These are phyloP conservation scores for Synanceia verrucosa DNA, from an alignment of 2,797 vertebrate species.

Conservation along the genomic window DNA sequence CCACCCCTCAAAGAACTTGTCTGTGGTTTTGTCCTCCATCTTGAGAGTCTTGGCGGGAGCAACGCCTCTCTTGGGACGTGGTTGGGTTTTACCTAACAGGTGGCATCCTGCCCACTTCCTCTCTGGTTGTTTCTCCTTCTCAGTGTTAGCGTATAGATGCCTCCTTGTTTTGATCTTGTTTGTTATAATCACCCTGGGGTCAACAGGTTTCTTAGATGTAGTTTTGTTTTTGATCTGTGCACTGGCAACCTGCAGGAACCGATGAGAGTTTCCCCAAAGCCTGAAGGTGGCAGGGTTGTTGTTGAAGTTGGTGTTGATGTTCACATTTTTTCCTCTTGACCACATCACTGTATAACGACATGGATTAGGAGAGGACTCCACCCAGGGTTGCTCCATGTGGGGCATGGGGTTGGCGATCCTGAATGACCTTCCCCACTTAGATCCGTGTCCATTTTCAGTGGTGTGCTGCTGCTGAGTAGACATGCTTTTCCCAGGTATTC, in stretches of 20 bases:
- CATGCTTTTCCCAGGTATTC: neutral
- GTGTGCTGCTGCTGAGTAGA: constrained; percentile 13
- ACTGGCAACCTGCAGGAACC: constrained; percentile 45
- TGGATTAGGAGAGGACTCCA: constrained; percentile 37
- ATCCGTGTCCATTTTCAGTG: constrained; percentile 25
- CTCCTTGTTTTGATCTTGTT: constrained; percentile 13
- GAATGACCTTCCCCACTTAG: constrained; percentile 68
- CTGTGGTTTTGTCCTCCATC: neutral
- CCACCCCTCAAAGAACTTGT: constrained; percentile 57
- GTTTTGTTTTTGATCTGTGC: neutral
- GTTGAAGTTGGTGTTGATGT: constrained; percentile 20
- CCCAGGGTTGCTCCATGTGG: constrained; percentile 47
- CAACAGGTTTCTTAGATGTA: neutral
- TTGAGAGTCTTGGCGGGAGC: neutral
- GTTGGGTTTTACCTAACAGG: constrained; percentile 65
- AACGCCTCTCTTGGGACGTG: constrained; percentile 43
- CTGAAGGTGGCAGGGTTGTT: constrained; percentile 13
- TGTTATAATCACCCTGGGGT: constrained; percentile 35
- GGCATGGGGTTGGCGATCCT: constrained; percentile 70
- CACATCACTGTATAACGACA: constrained; percentile 41
- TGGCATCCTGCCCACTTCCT: constrained; percentile 61
- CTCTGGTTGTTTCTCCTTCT: constrained; percentile 37
- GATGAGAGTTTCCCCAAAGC: constrained; percentile 59
- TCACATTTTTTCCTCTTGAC: constrained; percentile 34
- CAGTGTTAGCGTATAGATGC: constrained; percentile 15